Conservation (phyloP, 2,797 vertebrate species). For the Kryptolebias ocellatus region DNA sequence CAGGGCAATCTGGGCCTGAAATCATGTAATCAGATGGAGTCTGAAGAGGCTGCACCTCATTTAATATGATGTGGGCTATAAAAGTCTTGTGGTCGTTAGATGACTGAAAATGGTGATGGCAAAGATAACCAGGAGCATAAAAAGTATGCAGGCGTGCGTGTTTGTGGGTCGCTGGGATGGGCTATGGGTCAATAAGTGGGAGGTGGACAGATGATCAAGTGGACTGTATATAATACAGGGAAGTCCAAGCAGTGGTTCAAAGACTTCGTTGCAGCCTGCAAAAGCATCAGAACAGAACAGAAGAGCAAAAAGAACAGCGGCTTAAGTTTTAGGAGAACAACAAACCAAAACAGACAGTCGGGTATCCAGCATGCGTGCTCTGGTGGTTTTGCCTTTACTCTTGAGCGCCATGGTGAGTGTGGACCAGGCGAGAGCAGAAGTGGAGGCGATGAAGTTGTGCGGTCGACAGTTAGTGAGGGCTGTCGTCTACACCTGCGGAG, state of each 20-base stretch:
- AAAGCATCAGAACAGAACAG: slow-evolving; percentile 11
- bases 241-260: slow-evolving; percentile 19
- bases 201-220: slow-evolving; percentile 38
- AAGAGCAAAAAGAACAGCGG: slow-evolving; percentile 5
- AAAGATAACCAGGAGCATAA: slow-evolving; percentile 66
- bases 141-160: slow-evolving; percentile 24
- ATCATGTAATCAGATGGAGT: slow-evolving; percentile 40
- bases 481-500: slow-evolving; percentile 86
- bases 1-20: slow-evolving; percentile 59
- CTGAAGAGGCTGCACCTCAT: slow-evolving; percentile 45
- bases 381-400: slow-evolving; percentile 70
- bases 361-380: slow-evolving; percentile 64
- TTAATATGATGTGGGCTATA: slow-evolving; percentile 72
- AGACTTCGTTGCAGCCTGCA: slow-evolving; percentile 19
- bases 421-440: slow-evolving; percentile 65
- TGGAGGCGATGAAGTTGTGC: slow-evolving; percentile 80
- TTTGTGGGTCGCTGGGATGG: slow-evolving; percentile 52
- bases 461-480: slow-evolving; percentile 84
- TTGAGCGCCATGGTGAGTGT: slow-evolving; percentile 62
- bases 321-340: slow-evolving; percentile 3
- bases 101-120: slow-evolving; percentile 44
- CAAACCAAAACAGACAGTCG: slow-evolving; percentile 3
- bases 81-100: slow-evolving; percentile 56
- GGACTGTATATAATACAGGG: slow-evolving; percentile 66
- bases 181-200: slow-evolving; percentile 22